Evolutionary conservation across 2,113 vertebrate genomes (phyloP).

Genomic region (Cephalopterus ornatus): DNA sequence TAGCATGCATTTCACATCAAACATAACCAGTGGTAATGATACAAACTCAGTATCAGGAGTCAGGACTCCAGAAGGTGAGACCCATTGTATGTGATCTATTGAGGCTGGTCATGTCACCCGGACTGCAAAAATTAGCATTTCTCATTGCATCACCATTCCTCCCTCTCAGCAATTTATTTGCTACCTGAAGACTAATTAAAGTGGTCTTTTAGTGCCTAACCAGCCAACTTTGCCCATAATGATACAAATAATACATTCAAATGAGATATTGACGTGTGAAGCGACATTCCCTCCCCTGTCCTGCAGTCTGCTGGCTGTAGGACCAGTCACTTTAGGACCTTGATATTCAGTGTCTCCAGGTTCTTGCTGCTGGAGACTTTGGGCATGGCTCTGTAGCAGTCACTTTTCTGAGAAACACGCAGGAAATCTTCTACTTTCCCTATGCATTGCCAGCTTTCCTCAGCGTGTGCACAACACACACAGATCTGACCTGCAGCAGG

Average conservation of each 20-base stretch:
- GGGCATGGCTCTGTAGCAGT: not conserved
- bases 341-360: not conserved
- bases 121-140: not conserved
- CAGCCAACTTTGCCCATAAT: not conserved
- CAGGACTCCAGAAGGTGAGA: not conserved
- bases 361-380: not conserved
- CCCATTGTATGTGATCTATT: not conserved
- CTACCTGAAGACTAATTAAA: not conserved
- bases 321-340: not conserved
- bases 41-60: not conserved
- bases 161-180: not conserved
- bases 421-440: not conserved
- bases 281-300: not conserved
- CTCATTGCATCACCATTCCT: not conserved
- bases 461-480: not conserved
- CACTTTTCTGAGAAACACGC: not conserved
- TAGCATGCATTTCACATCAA: conserved; percentile 1
- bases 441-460: not conserved
- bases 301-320: not conserved
- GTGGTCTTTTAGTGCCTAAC: not conserved
- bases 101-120: not conserved
- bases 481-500: not conserved
- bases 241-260: not conserved
- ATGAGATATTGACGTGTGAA: not conserved
- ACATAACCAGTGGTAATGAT: not conserved